Percentiles rank a stretch among this genome's conserved stretches.
Conservation (phyloP, 2,888 invertebrate genomes). For the Campoletis raptor region DNA sequence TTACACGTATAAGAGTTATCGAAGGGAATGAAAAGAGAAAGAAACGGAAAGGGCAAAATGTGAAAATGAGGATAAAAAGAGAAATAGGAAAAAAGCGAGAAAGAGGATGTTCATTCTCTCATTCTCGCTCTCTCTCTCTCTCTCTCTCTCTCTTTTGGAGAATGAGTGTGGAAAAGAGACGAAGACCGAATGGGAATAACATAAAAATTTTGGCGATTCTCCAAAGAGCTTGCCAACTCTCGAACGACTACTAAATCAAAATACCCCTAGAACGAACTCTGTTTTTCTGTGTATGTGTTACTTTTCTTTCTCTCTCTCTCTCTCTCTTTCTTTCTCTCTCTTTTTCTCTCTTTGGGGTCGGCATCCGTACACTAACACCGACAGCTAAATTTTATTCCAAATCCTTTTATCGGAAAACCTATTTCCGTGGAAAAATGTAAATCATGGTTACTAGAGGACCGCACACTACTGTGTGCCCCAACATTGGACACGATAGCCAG, state of each 20-base stretch:
- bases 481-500: slow-evolving; percentile 59
- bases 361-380: slow-evolving; percentile 64
- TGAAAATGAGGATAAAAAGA: slow-evolving; percentile 56
- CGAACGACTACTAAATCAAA: slow-evolving; percentile 84
- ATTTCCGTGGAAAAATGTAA: slow-evolving; percentile 81
- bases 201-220: slow-evolving; percentile 82
- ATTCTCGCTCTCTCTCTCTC: background rate
- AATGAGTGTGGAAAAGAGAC: slow-evolving; percentile 58
- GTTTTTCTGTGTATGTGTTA: background rate
- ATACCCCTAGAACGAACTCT: slow-evolving; percentile 73
- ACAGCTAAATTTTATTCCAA: slow-evolving; percentile 81
- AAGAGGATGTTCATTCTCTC: background rate
- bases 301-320: background rate
- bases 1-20: slow-evolving; percentile 52
- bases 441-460: slow-evolving; percentile 76
- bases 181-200: slow-evolving; percentile 76
- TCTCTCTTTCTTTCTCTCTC: slow-evolving; percentile 16
- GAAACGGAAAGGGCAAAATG: slow-evolving; percentile 45
- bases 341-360: background rate
- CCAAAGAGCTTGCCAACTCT: slow-evolving; percentile 83
- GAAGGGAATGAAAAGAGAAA: slow-evolving; percentile 5
- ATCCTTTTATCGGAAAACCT: slow-evolving; percentile 82
- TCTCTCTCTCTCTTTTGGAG: background rate
- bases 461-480: slow-evolving; percentile 56
- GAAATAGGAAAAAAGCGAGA: slow-evolving; percentile 27